Percentiles rank a stretch among this genome's conserved stretches.
These are phyloP conservation scores for Helicoverpa armigera DNA, from an alignment of 1,140 invertebrate genomes.

Conservation along the genomic window DNA sequence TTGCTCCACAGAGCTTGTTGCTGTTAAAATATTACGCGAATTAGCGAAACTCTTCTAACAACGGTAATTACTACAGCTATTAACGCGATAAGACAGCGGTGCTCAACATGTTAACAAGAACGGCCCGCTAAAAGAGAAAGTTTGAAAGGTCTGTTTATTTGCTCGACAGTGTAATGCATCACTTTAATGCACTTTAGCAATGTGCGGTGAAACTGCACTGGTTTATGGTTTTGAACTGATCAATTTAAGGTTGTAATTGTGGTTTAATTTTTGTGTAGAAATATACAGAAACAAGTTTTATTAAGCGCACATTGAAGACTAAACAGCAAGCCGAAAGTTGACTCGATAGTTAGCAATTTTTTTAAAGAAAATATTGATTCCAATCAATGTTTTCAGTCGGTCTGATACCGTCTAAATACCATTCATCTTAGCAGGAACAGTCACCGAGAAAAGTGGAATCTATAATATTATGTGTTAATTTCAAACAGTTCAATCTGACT, in stretches of 20 bases:
- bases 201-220: constrained; percentile 21
- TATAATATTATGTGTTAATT: neutral
- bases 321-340: no score
- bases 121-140: constrained; percentile 33
- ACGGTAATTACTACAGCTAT: constrained; percentile 37
- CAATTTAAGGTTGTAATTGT: constrained; percentile 20
- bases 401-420: no score
- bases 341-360: no score
- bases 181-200: constrained; percentile 29
- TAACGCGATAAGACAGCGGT: constrained; percentile 23
- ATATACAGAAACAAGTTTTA: no score
- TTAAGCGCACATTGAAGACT: no score
- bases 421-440: no score
- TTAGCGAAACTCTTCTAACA: constrained; percentile 42
- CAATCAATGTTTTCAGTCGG: no score
- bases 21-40: constrained; percentile 36
- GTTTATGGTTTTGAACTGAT: constrained; percentile 28
- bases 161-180: constrained; percentile 20
- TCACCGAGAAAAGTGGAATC: no score
- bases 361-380: no score
- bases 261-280: neutral
- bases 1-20: constrained; percentile 29
- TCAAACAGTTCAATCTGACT: neutral
- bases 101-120: constrained; percentile 19
- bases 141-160: constrained; percentile 31